Evolutionary conservation across 2,888 invertebrate species (phyloP), one percentile per base, ranked within the genome.

Genomic region (Diarsia mendica): DNA sequence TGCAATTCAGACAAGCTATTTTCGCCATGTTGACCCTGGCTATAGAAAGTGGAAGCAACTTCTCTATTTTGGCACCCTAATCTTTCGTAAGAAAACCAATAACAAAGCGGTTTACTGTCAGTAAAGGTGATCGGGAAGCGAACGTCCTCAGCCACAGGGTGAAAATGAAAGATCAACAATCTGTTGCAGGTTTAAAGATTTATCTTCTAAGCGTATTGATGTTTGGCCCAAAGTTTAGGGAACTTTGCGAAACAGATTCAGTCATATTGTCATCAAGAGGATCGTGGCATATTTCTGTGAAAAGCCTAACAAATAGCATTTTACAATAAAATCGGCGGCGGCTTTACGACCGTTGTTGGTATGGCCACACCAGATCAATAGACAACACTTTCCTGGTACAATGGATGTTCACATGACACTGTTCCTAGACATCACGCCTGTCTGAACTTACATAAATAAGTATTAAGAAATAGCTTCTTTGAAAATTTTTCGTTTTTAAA

Each of bases 341-440:
- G n/a, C n/a, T n/a, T 39, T 39, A 39, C 0, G 20, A 10, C 44
- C 75, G 79, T 53, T 28, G 61, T 33, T 77, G 39, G 20, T 61
- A 39, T 61, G 39, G 78, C 80, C 78, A 28, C 65, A 66, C 67
- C 1, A 23, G 11, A 23, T 70, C 76, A 79, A 76, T 74, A 76
- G 60, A 39, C 68, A 67, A 4, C 10, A 48, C 58, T 49, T 79
- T 72, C 77, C 68, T 73, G n/a, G 13, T 53, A 73, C 61, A 44
- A 71, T 72, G 78, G 44, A 61, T 67, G 72, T 76, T 85, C 84
- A 13, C 80, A 73, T 67, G 83, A 69, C 80, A 72, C 78, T 74
- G 58, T 72, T 66, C 53, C 44, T 75, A 48, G 51, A 60, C 63
- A 23, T 28, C 63, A 48, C 44, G 76, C 23, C 69, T 79, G 67